Conservation (phyloP, 2,797 vertebrate species). For the Galaxias olidus region DNA sequence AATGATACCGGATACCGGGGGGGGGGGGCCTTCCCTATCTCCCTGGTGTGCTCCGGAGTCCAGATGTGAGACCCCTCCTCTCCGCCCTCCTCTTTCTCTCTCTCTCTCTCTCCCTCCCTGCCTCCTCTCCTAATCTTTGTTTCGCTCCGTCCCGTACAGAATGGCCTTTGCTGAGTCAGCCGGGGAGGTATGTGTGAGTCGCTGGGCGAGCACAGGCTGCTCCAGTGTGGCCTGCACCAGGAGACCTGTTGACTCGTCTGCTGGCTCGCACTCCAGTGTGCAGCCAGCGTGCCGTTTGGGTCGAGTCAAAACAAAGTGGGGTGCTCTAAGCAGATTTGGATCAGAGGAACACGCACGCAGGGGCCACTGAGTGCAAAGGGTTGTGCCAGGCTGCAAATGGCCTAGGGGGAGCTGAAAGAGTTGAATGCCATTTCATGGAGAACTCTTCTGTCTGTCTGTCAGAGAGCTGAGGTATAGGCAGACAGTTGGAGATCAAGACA, state of each 20-base stretch:
- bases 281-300: not conserved
- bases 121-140: conserved; percentile 10
- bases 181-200: not conserved
- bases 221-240: not conserved
- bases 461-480: not conserved
- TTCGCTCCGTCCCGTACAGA: not conserved
- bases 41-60: conserved; percentile 38
- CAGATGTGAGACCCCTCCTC: conserved; percentile 46
- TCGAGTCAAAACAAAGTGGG: no score
- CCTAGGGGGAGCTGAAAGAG: not conserved
- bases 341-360: not conserved
- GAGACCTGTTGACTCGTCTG: not conserved
- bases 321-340: no score
- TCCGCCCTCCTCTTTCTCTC: not conserved
- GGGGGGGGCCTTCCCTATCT: not conserved
- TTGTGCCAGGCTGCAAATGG: not conserved
- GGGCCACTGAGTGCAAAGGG: not conserved
- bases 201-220: not conserved
- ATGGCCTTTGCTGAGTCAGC: conserved; percentile 2
- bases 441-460: not conserved
- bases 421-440: not conserved
- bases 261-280: not conserved
- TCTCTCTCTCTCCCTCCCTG: conserved; percentile 6
- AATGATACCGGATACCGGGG: conserved; percentile 49
- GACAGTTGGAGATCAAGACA: not conserved